Conservation (phyloP, 1,140 invertebrate species). For the Plodia interpunctella region DNA sequence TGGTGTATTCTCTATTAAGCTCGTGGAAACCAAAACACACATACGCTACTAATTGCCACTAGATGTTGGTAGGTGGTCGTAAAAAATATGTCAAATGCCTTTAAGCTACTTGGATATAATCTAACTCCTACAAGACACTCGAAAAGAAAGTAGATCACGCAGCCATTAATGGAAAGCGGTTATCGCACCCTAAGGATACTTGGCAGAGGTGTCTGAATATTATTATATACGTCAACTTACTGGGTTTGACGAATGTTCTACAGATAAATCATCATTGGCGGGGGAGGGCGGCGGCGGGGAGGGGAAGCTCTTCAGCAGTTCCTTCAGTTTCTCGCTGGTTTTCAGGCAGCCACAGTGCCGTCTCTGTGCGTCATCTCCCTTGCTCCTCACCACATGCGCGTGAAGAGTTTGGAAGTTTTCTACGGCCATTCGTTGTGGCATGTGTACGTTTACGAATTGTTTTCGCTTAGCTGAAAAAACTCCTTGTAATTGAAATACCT, state of each 20-base stretch:
- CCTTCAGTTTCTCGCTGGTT: slow-evolving; percentile 55
- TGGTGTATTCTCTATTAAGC: no score
- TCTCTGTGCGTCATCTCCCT: slow-evolving; percentile 22
- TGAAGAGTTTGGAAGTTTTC: not conserved
- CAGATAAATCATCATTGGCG: not conserved
- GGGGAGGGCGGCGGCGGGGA: slow-evolving; percentile 38
- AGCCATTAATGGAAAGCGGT: no score
- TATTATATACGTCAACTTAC: not conserved
- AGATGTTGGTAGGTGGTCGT: no score
- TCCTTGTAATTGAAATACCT: no score
- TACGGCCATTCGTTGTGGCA: not conserved
- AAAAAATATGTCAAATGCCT: no score
- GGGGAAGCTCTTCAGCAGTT: slow-evolving; percentile 46
- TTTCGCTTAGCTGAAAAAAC: not conserved
- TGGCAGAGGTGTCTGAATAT: no score
- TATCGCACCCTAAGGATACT: no score
- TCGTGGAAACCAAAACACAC: no score
- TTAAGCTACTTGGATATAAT: no score
- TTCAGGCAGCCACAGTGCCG: slow-evolving; percentile 46
- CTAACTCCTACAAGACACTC: no score
- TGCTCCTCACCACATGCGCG: slow-evolving; percentile 8
- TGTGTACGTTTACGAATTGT: not conserved
- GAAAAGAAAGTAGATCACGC: no score
- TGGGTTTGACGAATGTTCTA: not conserved
- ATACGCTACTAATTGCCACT: no score